A percentile compares a stretch with the other conserved stretches of the same genome.
Evolutionary conservation across 64 coral and sea anemone genomes (phyloP).

Genomic region (Stichodactyla helianthus): DNA sequence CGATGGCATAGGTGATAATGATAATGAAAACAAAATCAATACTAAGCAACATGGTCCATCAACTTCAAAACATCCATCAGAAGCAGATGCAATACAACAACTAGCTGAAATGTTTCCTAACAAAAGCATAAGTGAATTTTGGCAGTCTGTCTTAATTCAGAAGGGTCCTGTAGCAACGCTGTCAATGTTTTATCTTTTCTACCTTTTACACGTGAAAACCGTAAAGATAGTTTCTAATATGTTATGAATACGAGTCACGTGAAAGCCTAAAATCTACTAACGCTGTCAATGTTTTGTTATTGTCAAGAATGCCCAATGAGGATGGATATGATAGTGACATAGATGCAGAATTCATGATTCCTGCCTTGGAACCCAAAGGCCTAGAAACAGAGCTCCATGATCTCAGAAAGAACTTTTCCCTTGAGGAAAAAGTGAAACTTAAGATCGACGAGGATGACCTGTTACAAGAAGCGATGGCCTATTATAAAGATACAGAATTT

Average conservation of each 20-base stretch:
- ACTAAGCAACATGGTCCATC: neutral
- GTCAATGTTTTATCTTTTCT: no score
- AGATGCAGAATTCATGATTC: slow-evolving; percentile 39
- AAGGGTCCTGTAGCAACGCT: slow-evolving; percentile 47
- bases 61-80: slow-evolving; percentile 27
- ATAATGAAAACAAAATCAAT: slow-evolving; percentile 8
- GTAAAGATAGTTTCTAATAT: no score
- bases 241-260: no score
- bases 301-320: neutral
- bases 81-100: slow-evolving; percentile 53
- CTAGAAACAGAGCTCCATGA: slow-evolving; percentile 36
- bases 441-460: slow-evolving; percentile 49
- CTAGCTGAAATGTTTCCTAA: slow-evolving; percentile 76
- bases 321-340: slow-evolving; percentile 29
- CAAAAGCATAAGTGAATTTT: slow-evolving; percentile 54
- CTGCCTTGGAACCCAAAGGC: slow-evolving; percentile 32
- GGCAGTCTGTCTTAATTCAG: slow-evolving; percentile 45
- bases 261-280: no score
- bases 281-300: slow-evolving; percentile 42
- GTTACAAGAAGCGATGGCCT: slow-evolving; percentile 49
- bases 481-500: slow-evolving; percentile 53
- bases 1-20: slow-evolving; percentile 15
- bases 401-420: slow-evolving; percentile 43
- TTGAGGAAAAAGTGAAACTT: slow-evolving; percentile 46
- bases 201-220: no score